Conservation (phyloP, 2,797 vertebrate species). For the Nannoperca obscura region DNA sequence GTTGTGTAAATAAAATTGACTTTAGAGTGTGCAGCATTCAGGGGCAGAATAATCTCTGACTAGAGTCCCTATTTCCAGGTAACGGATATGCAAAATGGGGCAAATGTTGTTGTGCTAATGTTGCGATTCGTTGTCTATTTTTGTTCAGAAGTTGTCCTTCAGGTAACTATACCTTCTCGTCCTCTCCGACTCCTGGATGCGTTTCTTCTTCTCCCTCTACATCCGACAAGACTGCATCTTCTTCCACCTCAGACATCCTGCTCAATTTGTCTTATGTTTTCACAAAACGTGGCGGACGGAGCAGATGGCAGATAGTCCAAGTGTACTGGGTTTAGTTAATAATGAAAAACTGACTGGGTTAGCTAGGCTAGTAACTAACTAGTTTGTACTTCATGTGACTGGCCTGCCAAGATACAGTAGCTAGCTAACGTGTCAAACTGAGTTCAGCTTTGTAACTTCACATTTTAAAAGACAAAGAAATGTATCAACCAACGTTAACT, state of each 20-base stretch:
- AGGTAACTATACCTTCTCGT: constrained; percentile 43
- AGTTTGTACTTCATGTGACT: neutral
- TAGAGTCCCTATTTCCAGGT: neutral
- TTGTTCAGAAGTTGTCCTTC: neutral
- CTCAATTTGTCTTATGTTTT: accelerated
- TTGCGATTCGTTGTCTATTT: accelerated
- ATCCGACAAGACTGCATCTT: constrained; percentile 59
- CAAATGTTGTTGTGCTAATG: neutral
- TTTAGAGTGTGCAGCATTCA: neutral
- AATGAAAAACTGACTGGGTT: neutral
- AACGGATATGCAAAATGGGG: neutral
- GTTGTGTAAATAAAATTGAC: neutral
- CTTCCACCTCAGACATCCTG: constrained; percentile 64
- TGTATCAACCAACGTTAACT: neutral
- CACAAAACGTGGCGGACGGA: neutral
- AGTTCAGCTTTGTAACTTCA: neutral
- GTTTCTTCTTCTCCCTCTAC: constrained; percentile 54
- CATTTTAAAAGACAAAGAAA: neutral
- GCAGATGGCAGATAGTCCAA: no score
- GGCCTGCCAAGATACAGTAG: neutral
- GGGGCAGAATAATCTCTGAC: neutral
- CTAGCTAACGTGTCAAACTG: neutral
- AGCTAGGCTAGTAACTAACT: neutral
- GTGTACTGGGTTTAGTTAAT: neutral
- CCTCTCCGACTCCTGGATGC: constrained; percentile 1